These are phyloP conservation scores for Dryobates pubescens DNA, from an alignment of 2,797 vertebrate genomes.

Conservation along the genomic window DNA sequence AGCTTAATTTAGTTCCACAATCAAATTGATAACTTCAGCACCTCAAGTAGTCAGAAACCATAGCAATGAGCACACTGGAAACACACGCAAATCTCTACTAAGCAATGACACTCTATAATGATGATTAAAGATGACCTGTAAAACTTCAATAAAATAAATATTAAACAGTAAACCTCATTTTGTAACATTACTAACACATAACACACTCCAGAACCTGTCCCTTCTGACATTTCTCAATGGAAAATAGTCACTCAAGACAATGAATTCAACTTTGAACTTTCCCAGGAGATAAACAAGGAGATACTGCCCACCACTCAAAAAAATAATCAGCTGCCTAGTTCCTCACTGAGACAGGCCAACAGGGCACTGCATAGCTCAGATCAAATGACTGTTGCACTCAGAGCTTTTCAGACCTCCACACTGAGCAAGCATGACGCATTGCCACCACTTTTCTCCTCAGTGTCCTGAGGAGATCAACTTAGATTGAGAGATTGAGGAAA, in stretches of 20 bases:
- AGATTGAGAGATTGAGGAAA: too few species aligned
- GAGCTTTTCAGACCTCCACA: not conserved
- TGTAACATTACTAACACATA: not conserved
- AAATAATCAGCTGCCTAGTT: not conserved
- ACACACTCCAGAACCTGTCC: not conserved
- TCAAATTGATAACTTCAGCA: constrained; percentile 14
- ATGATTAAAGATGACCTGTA: not conserved
- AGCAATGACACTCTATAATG: not conserved
- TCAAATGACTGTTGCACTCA: not conserved
- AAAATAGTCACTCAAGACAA: not conserved
- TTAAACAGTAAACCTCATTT: not conserved
- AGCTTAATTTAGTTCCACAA: constrained; percentile 38
- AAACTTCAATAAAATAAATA: constrained; percentile 30
- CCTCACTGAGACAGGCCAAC: not conserved
- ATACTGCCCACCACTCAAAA: not conserved
- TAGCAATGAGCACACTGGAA: constrained; percentile 7
- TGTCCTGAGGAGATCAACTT: too few species aligned
- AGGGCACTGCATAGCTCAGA: not conserved
- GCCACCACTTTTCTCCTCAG: not conserved
- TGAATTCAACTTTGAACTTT: not conserved
- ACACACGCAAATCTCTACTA: not conserved
- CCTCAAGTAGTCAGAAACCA: not conserved
- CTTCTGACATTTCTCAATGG: not conserved
- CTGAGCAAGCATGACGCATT: not conserved
- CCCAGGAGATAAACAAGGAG: not conserved